Base-by-base conservation (phyloP, 2,888 invertebrate species). In the Heliconius ismenius region DNA sequence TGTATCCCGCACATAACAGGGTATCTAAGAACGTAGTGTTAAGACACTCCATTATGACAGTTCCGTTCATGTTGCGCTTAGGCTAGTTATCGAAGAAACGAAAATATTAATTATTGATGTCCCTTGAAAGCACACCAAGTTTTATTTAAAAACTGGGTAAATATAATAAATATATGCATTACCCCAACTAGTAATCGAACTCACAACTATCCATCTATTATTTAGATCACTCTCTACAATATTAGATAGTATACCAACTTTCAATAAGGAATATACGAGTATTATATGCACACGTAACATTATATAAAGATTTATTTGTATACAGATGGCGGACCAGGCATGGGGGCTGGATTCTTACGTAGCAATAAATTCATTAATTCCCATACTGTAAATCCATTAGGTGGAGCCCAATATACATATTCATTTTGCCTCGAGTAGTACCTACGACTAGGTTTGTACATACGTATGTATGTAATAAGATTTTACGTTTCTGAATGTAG, bases 321-420 rank as follows among this genome's bases (percentile, higher is more conserved):
- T 65, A 76, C 58, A 72, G 60, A 76, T 62, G 64, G 54, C 70
- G 74, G 21, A 74, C 78, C 79, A 1, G 32, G 7, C 7, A 7
- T 7, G 32, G 32, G 36, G 63, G 78, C 62, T 65, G 49, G 76
- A 65, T 60, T 39, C 65, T 67, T 62, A 64, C 60, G 39, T 43
- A 62, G 70, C 70, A 73, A 79, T 78, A 79, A 78, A 79, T 79
- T 74, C 67, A 79, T 77, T 78, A 78, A 68, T 74, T 64, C 74
- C 73, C 58, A 68, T 74, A 74, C 74, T 49, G 74, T 76, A 78
- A 79, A 74, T 76, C 73, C 74, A 76, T 78, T 78, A 79, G 64
- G 43, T 78, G 62, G 68, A 78, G 73, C 21, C 76, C 78, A 73
- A 78, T 76, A 78, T 74, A 76, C 78, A 76, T 77, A 70, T 76